A percentile compares a stretch with the other conserved stretches of the same genome.
These are phyloP conservation scores for Enteromius thamalakanensis DNA, from an alignment of 2,797 vertebrate genomes.

Conservation along the genomic window DNA sequence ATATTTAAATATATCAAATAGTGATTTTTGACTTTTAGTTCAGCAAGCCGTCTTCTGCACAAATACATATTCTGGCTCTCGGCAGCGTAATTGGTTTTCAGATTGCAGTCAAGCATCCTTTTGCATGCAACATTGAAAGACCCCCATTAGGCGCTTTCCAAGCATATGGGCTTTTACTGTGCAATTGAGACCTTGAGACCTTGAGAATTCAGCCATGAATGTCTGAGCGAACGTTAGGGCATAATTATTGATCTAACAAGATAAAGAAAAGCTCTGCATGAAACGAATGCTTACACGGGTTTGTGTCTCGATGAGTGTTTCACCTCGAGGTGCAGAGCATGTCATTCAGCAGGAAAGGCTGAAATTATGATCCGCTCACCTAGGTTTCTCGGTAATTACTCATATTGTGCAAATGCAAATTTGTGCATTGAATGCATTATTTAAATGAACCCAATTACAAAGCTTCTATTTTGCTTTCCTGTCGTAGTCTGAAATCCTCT, in stretches of 20 bases:
- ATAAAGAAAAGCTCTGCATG: conserved; percentile 31
- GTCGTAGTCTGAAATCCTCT: conserved; percentile 24
- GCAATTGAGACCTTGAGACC: conserved; percentile 25
- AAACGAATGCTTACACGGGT: conserved; percentile 34
- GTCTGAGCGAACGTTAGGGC: background rate
- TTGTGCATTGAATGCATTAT: conserved; percentile 63
- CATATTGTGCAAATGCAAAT: conserved; percentile 67
- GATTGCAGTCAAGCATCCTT: conserved; percentile 1
- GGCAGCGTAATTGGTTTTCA: conserved; percentile 27
- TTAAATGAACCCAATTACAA: conserved; percentile 59
- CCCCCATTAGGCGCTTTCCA: conserved; percentile 23
- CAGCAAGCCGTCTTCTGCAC: conserved; percentile 8
- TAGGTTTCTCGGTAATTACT: conserved; percentile 67
- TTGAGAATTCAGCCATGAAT: conserved; percentile 12
- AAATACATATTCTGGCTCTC: conserved; percentile 19
- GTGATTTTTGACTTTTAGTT: conserved; percentile 25
- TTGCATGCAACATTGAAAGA: conserved; percentile 21
- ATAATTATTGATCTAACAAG: conserved; percentile 47
- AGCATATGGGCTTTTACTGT: conserved; percentile 2
- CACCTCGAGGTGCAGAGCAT: conserved; percentile 37
- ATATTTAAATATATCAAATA: conserved; percentile 34
- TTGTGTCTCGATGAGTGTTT: conserved; percentile 4
- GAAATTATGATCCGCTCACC: conserved; percentile 59
- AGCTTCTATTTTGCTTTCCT: conserved; percentile 45
- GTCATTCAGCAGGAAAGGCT: conserved; percentile 56